Percentiles rank a stretch among this genome's conserved stretches.
Conservation (phyloP, 2,888 invertebrate species). For the Druceiella hillmani region DNA sequence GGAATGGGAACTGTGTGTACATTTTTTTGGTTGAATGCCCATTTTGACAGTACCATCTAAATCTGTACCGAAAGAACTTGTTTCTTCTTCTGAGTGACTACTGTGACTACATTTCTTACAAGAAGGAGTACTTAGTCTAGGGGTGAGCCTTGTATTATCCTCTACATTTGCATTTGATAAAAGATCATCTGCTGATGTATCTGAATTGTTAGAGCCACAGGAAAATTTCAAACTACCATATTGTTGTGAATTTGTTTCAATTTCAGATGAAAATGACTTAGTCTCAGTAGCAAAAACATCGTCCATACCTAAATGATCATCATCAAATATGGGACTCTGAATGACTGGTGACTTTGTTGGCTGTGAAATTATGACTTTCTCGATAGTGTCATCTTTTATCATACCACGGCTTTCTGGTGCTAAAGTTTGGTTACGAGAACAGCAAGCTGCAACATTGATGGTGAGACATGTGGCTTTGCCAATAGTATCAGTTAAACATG, state of each 20-base stretch:
- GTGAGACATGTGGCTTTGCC: conserved; percentile 45
- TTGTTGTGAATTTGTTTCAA: conserved; percentile 43
- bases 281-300: conserved; percentile 59
- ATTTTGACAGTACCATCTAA: conserved; percentile 78
- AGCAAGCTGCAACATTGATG: conserved; percentile 44
- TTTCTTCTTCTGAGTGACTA: conserved; percentile 69
- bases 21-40: conserved; percentile 73
- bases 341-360: conserved; percentile 57
- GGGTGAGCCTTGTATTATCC: conserved; percentile 49
- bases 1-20: conserved; percentile 78
- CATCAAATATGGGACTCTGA: conserved; percentile 55
- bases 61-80: conserved; percentile 71
- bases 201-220: conserved; percentile 57
- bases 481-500: conserved; percentile 45
- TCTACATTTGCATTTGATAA: conserved; percentile 54
- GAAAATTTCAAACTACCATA: conserved; percentile 43
- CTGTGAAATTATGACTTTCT: conserved; percentile 55
- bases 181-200: conserved; percentile 59
- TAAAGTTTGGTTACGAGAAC: conserved; percentile 40
- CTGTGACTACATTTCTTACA: conserved; percentile 62
- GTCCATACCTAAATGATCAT: conserved; percentile 53
- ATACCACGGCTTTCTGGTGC: conserved; percentile 34
- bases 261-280: conserved; percentile 55
- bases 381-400: conserved; percentile 37
- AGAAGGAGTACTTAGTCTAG: conserved; percentile 47